These are phyloP conservation scores for Gryllus bimaculatus DNA, from an alignment of 1,140 invertebrate genomes.

Conservation along the genomic window DNA sequence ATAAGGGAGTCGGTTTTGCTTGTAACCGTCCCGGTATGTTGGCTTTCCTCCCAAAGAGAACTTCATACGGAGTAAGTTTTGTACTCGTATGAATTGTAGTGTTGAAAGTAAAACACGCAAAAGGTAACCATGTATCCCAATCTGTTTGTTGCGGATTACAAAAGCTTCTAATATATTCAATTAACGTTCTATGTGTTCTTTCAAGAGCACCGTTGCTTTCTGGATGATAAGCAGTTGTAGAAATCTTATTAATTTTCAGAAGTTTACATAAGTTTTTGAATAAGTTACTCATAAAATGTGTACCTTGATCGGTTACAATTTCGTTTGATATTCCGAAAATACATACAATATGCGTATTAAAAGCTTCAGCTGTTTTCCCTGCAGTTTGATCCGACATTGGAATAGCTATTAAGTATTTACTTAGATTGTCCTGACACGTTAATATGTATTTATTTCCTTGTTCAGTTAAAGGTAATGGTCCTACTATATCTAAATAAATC, in stretches of 20 bases:
- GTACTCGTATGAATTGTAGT: slow-evolving; percentile 8
- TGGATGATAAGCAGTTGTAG: slow-evolving; percentile 26
- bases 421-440: slow-evolving; percentile 29
- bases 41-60: not conserved
- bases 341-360: slow-evolving; percentile 28
- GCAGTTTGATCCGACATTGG: slow-evolving; percentile 26
- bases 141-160: not conserved
- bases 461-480: not conserved
- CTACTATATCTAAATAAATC: slow-evolving; percentile 27
- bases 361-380: slow-evolving; percentile 24
- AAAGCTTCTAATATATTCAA: not conserved
- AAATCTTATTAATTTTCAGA: slow-evolving; percentile 27
- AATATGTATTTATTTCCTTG: slow-evolving; percentile 29
- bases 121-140: slow-evolving; percentile 9
- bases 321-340: slow-evolving; percentile 28
- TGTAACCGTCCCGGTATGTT: slow-evolving; percentile 9
- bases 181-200: slow-evolving; percentile 25
- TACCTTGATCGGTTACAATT: slow-evolving; percentile 30
- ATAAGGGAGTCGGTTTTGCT: not conserved
- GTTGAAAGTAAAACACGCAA: slow-evolving; percentile 2
- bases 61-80: not conserved
- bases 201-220: slow-evolving; percentile 27
- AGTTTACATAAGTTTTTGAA: slow-evolving; percentile 26
- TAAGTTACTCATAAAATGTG: slow-evolving; percentile 26
- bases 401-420: slow-evolving; percentile 26